These are phyloP conservation scores for Lasioglossum figueresi DNA, from an alignment of 2,888 invertebrate species.

Conservation along the genomic window DNA sequence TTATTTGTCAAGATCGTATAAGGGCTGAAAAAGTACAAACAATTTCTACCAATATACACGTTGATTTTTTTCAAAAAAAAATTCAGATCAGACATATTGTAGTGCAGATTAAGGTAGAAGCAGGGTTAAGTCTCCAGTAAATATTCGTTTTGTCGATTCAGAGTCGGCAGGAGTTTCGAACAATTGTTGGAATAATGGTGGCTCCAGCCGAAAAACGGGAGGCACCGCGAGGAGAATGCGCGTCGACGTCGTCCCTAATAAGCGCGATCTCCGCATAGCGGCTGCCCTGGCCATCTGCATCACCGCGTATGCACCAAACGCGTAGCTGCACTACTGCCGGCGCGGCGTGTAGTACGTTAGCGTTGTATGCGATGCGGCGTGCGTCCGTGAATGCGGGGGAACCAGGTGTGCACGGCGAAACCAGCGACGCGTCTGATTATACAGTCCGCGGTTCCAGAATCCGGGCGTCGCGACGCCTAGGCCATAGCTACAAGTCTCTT, in stretches of 20 bases:
- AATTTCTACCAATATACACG: background rate
- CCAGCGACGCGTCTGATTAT: constrained; percentile 36
- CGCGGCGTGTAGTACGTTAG: constrained; percentile 6
- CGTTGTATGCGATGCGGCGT: constrained; percentile 12
- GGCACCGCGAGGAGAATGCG: constrained; percentile 17
- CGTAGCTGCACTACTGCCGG: constrained; percentile 35
- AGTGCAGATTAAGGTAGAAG: background rate
- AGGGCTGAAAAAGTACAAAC: background rate
- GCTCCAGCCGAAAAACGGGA: constrained; percentile 10
- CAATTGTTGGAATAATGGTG: background rate
- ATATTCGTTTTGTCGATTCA: background rate
- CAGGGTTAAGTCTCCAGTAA: background rate
- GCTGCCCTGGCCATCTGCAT: constrained; percentile 50
- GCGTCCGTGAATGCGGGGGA: constrained; percentile 25
- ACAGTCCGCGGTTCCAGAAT: constrained; percentile 21
- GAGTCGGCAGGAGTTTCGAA: background rate
- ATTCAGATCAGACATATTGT: background rate
- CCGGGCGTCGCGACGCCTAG: background rate
- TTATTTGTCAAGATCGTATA: background rate
- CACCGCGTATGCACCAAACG: constrained; percentile 52
- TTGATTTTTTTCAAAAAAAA: background rate
- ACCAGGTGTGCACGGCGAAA: constrained; percentile 27
- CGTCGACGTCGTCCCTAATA: constrained; percentile 55
- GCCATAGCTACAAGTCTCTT: background rate
- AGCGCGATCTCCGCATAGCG: constrained; percentile 56